A percentile compares a stretch with the other conserved stretches of the same genome.
Evolutionary conservation across 1,140 invertebrate genomes (phyloP).

Genomic region (Physella acuta): DNA sequence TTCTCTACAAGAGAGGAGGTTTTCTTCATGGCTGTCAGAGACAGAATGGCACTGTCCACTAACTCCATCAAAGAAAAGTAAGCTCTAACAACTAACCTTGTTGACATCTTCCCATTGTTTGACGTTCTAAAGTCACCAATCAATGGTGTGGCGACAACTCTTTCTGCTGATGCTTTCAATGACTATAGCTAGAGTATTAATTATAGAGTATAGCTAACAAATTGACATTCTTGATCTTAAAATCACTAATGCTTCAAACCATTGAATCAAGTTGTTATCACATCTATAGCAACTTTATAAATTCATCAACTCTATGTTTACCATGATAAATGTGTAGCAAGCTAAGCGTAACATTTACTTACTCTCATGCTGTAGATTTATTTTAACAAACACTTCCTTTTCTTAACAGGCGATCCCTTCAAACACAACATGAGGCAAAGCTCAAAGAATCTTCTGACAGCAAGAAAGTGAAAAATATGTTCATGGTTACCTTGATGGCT

Average conservation of each 20-base stretch:
- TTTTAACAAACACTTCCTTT: not conserved
- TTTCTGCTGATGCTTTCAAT: no score
- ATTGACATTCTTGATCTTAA: no score
- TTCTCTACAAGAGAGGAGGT: constrained; percentile 57
- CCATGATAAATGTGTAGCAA: no score
- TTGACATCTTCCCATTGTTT: no score
- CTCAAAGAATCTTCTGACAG: constrained; percentile 49
- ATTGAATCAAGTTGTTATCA: not conserved
- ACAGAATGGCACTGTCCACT: constrained; percentile 56
- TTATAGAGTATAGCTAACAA: no score
- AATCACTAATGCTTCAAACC: not conserved
- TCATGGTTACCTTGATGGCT: constrained; percentile 49
- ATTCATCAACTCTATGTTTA: no score
- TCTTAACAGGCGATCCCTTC: constrained; percentile 46
- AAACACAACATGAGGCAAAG: constrained; percentile 55
- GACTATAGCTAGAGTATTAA: no score
- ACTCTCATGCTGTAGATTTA: not conserved
- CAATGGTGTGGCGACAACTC: no score
- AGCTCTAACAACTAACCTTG: no score
- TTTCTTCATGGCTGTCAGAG: constrained; percentile 59
- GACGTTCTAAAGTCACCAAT: no score
- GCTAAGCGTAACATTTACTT: no score
- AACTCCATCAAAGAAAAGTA: constrained; percentile 59
- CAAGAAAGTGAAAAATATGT: constrained; percentile 38
- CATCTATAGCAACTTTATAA: no score